Evolutionary conservation across 2,888 invertebrate genomes (phyloP).

Genomic region (Ochropleura leucogaster): DNA sequence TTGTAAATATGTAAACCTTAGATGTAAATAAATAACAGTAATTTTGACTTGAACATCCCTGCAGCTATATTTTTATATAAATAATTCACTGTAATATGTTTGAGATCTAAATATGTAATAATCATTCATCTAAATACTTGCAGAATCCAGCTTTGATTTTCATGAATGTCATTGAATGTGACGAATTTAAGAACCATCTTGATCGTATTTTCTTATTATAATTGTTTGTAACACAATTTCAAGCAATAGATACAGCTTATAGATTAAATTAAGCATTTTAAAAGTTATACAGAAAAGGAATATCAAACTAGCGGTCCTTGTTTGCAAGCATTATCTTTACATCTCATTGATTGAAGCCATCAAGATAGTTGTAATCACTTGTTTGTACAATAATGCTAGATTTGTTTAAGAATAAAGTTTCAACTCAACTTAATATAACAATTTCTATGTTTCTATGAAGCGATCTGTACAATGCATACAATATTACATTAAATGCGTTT

Average conservation of each 20-base stretch:
- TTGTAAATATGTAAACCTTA: too few relatives aligned
- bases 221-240: neutral
- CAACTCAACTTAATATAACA: neutral
- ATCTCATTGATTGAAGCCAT: neutral
- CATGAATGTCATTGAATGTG: too few relatives aligned
- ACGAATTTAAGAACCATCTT: neutral
- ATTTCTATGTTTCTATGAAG: neutral
- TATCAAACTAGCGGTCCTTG: neutral
- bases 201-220: neutral
- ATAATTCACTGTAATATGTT: neutral
- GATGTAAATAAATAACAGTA: too few relatives aligned
- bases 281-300: neutral
- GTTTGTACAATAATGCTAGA: neutral
- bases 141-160: neutral
- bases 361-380: neutral
- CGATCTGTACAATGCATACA: slow-evolving; percentile 4
- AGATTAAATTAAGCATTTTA: neutral
- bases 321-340: neutral
- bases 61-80: slow-evolving; percentile 16
- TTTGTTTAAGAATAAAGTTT: neutral
- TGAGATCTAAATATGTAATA: neutral
- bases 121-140: neutral
- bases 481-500: neutral
- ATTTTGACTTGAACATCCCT: too few relatives aligned
- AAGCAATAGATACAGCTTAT: neutral